These are phyloP conservation scores for Lasioglossum calceatum DNA, from an alignment of 2,888 invertebrate species.

Conservation along the genomic window DNA sequence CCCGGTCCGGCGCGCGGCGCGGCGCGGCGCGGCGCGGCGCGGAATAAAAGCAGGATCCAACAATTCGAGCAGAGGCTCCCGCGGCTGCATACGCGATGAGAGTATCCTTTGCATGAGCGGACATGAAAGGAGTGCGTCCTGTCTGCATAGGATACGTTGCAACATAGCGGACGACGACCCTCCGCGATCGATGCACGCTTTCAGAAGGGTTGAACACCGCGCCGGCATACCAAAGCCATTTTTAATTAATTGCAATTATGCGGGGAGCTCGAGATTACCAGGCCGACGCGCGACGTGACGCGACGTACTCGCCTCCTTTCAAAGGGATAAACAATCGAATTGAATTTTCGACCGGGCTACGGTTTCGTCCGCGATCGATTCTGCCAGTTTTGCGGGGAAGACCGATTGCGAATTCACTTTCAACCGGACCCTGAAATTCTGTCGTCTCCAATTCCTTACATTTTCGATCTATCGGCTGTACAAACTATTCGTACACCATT, in stretches of 20 bases:
- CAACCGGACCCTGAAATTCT: background rate
- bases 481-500: too few relatives aligned
- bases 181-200: constrained; percentile 72
- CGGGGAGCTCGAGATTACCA: constrained; percentile 40
- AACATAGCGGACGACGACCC: constrained; percentile 73
- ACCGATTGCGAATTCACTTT: background rate
- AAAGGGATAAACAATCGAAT: constrained; percentile 42
- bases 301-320: background rate
- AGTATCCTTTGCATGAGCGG: constrained; percentile 65
- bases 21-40: constrained; percentile 1
- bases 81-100: constrained; percentile 63
- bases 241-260: constrained; percentile 73
- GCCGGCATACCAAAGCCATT: constrained; percentile 64
- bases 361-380: background rate
- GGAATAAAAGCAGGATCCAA: constrained; percentile 51
- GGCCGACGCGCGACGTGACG: background rate
- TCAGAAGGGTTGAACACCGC: constrained; percentile 46
- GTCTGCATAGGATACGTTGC: constrained; percentile 62
- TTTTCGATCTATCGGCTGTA: too few relatives aligned
- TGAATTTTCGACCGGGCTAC: constrained; percentile 31
- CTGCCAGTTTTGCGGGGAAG: background rate
- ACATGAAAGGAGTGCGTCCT: constrained; percentile 66
- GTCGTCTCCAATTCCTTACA: too few relatives aligned
- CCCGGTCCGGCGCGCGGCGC: background rate
- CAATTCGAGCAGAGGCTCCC: constrained; percentile 52